Evolutionary conservation across 1,140 invertebrate species (phyloP).

Genomic region (Araneus ventricosus): DNA sequence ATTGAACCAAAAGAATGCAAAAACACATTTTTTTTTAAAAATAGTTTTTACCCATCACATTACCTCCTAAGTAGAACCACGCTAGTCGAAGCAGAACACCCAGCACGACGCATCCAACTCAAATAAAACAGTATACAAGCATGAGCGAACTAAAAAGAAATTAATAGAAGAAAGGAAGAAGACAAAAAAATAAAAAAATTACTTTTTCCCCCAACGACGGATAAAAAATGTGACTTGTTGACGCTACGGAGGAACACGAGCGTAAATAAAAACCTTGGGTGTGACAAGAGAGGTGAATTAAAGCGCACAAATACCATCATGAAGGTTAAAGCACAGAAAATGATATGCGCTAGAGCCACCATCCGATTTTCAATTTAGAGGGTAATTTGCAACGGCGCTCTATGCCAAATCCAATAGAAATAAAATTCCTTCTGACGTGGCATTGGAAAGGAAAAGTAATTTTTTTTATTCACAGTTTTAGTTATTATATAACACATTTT

Average conservation of each 20-base stretch:
- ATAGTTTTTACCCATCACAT: too few relatives aligned
- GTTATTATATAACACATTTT: too few relatives aligned
- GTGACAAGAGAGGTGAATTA: constrained; percentile 9
- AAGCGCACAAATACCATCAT: background rate
- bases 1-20: too few relatives aligned
- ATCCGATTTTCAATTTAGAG: background rate
- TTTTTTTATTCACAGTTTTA: too few relatives aligned
- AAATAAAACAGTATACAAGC: background rate
- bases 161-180: background rate
- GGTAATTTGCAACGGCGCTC: background rate
- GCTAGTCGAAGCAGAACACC: too few relatives aligned
- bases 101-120: background rate
- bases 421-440: too few relatives aligned
- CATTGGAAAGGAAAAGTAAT: too few relatives aligned
- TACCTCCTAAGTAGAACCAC: too few relatives aligned
- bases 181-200: too few relatives aligned
- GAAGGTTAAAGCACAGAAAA: background rate
- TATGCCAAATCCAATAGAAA: background rate
- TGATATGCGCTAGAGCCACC: background rate
- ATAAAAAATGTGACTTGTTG: constrained; percentile 15
- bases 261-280: constrained; percentile 28
- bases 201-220: background rate
- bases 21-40: too few relatives aligned
- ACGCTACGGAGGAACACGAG: background rate
- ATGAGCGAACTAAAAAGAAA: background rate